Conservation (phyloP, 2,797 vertebrate genomes). For the Tadarida brasiliensis region DNA sequence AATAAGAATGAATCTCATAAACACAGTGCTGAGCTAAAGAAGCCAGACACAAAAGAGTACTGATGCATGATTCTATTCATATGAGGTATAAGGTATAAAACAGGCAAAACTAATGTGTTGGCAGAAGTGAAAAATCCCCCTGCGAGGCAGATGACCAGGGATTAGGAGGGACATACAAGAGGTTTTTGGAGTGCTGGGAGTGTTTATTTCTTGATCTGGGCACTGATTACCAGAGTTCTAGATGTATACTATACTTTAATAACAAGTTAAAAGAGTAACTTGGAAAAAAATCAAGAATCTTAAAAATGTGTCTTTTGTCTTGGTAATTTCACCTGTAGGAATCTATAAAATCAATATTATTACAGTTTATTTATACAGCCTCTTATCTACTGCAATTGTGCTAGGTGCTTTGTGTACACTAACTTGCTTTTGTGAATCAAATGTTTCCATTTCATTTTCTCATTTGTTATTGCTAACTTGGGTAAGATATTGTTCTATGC, state of each 20-base stretch:
- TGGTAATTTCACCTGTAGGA: neutral
- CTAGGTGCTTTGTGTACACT: neutral
- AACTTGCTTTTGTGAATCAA: conserved; percentile 2
- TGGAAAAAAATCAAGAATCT: neutral
- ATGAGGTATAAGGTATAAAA: neutral
- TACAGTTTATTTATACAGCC: neutral
- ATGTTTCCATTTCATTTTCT: neutral
- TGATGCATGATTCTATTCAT: neutral
- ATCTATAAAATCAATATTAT: neutral
- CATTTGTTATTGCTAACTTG: neutral
- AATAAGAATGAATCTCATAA: neutral
- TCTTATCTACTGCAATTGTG: neutral
- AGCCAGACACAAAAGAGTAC: neutral
- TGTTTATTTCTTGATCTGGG: neutral
- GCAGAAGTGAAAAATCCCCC: neutral
- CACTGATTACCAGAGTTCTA: neutral
- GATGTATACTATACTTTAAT: neutral
- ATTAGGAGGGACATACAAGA: neutral
- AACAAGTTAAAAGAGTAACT: neutral
- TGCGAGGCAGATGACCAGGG: neutral
- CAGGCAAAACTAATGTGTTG: neutral
- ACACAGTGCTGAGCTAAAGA: neutral
- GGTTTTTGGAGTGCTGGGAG: neutral
- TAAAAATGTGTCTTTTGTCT: neutral
- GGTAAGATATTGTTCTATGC: neutral